phyloP scores from a whole-genome alignment of 2,888 invertebrate genomes.

The Diachrysia chrysitis region DNA sequence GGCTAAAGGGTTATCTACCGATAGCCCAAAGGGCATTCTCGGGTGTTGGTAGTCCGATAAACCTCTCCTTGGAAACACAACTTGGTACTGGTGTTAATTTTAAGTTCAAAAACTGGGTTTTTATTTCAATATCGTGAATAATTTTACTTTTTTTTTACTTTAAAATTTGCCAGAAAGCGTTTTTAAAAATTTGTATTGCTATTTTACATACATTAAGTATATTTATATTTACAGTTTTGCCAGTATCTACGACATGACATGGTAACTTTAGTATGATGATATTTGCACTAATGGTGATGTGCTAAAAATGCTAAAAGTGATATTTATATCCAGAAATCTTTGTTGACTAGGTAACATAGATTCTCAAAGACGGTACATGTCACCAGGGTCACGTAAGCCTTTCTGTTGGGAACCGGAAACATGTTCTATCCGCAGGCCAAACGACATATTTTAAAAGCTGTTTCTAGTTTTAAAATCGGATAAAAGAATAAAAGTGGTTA shows the following conservation, averaged over 20 bases:
- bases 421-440: slow-evolving; percentile 3
- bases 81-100: not conserved
- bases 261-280: not conserved
- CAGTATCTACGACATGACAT: no score
- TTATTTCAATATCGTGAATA: not conserved
- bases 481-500: not conserved
- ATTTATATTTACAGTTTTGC: not conserved
- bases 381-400: not conserved
- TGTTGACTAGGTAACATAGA: not conserved
- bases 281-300: not conserved
- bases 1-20: slow-evolving; percentile 9
- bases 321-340: not conserved
- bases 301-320: no score
- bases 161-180: not conserved
- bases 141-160: not conserved
- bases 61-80: not conserved
- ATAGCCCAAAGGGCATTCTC: not conserved
- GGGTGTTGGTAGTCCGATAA: slow-evolving; percentile 4
- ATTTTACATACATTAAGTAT: not conserved
- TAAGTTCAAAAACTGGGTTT: not conserved
- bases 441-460: slow-evolving; percentile 3
- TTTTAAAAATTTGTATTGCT: not conserved
- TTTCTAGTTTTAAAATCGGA: slow-evolving; percentile 1
- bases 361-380: slow-evolving; percentile 1
- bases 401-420: not conserved